Conservation (phyloP, 1,140 invertebrate genomes). For the Papilio polytes region DNA sequence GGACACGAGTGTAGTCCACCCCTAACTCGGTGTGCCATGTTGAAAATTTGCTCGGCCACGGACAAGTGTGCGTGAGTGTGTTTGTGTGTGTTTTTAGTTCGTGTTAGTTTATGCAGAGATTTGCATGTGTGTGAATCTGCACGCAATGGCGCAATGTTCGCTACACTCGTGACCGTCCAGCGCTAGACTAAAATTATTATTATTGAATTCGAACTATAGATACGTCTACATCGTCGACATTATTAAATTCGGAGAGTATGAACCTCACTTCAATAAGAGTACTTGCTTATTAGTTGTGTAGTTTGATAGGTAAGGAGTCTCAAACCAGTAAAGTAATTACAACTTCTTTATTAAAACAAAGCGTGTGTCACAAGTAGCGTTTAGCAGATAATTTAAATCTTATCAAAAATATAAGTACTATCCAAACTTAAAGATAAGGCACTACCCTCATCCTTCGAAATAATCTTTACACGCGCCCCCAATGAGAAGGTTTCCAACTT, state of each 20-base stretch:
- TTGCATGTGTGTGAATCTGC: constrained; percentile 35
- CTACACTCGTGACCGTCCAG: constrained; percentile 18
- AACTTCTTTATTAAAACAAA: background rate
- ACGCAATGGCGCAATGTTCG: constrained; percentile 54
- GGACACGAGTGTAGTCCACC: constrained; percentile 80
- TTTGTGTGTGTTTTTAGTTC: constrained; percentile 38
- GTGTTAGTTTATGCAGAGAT: constrained; percentile 29
- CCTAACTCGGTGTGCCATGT: constrained; percentile 77
- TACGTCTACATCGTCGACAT: background rate
- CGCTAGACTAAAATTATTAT: background rate
- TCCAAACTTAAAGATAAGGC: constrained; percentile 73
- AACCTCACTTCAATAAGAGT: background rate
- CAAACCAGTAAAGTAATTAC: no score
- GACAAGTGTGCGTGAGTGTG: constrained; percentile 54
- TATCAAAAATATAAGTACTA: constrained; percentile 71
- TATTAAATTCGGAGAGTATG: background rate
- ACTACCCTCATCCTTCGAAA: constrained; percentile 60
- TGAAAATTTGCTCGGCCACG: constrained; percentile 62
- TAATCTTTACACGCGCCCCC: constrained; percentile 73
- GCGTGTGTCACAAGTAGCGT: background rate
- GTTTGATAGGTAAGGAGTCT: no score
- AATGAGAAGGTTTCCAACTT: constrained; percentile 63
- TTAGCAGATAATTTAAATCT: constrained; percentile 33
- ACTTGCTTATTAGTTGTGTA: background rate
- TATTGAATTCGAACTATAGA: background rate